Base-by-base conservation (phyloP, 1,140 invertebrate genomes). In the Phymorhynchus buccinoides region DNA sequence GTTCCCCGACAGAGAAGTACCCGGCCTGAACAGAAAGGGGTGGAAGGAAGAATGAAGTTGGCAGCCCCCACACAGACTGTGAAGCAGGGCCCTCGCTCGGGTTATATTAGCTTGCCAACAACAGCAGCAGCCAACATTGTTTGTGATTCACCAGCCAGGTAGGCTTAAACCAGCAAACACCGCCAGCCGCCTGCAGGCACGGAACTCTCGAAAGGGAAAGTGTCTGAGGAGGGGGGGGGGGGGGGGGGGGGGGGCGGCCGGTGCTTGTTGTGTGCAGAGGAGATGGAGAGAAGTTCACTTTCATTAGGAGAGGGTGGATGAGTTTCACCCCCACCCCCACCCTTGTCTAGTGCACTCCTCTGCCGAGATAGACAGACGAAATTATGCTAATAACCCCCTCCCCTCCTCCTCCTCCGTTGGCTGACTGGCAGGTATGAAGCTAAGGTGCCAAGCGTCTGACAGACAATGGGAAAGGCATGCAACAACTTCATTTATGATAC, bases 331-430 rank as follows among this genome's bases (percentile, higher is more conserved):
- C 48, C 6, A 14, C 56, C 56, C 56, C 56, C n/a, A 48, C 44
- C 56, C 56, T 27, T 27, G 22, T 62, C 56, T 22, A 44, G 39
- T 80, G 42, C 83, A 85, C 71, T 78, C 66, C 44, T 56, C 84
- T 83, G 83, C 85, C 87, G 83, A 86, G 86, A 86, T 86, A 86
- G 85, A 85, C 85, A 37, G 39, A n/a, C 48, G 42, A 30, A 42
- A 80, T 84, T 84, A 85, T 86, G 80, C 42, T 85, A 85, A 85
- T 86, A 41, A 80, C 80, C 42, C 41, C 27, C 44, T 18, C 44
- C 44, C 44, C 44, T 18, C 44, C 44, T 48, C 44, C 44, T 18
- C 44, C 44, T 18, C 6, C 22, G 56, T 39, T 30, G 56, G 66
- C 81, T 9, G 77, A 18, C 77, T 30, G 1, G 77, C 44, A 35